Percentiles rank a stretch among this genome's conserved stretches.
Evolutionary conservation across 2,888 invertebrate species (phyloP).

Genomic region (Acleris cristana): DNA sequence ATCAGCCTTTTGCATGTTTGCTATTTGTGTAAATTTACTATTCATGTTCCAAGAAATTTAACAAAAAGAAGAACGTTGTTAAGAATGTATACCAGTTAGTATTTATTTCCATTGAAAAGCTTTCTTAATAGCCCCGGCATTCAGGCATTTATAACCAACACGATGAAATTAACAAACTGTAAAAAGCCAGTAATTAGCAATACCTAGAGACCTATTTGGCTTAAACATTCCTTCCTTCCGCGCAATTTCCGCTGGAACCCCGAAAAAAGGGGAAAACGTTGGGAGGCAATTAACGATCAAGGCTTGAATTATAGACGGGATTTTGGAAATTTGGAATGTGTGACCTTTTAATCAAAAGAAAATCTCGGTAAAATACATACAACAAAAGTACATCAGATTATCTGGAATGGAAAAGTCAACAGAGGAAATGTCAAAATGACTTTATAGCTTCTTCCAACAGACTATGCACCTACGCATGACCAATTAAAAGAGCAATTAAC

Average conservation of each 20-base stretch:
- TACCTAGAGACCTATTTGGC: constrained; percentile 67
- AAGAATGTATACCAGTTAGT: no score
- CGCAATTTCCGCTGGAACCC: constrained; percentile 70
- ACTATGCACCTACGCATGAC: constrained; percentile 17
- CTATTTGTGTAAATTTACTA: no score
- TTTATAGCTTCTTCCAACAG: background rate
- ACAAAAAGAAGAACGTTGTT: no score
- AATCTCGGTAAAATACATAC: no score
- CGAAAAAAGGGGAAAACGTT: constrained; percentile 61
- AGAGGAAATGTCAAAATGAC: no score
- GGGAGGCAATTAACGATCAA: constrained; percentile 71
- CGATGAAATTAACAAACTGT: constrained; percentile 51
- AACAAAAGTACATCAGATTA: no score
- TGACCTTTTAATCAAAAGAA: constrained; percentile 37
- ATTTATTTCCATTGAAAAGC: no score
- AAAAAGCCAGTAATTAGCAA: constrained; percentile 65
- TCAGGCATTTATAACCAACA: constrained; percentile 47
- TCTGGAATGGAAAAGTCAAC: no score
- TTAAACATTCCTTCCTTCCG: constrained; percentile 71
- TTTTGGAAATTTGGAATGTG: constrained; percentile 54
- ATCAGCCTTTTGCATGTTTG: no score
- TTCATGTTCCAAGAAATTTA: no score
- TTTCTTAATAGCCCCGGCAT: constrained; percentile 1
- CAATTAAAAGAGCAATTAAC: constrained; percentile 32
- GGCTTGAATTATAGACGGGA: constrained; percentile 59